These are phyloP conservation scores for Rhinophrynus dorsalis DNA, from an alignment of 2,797 vertebrate species.

Conservation along the genomic window DNA sequence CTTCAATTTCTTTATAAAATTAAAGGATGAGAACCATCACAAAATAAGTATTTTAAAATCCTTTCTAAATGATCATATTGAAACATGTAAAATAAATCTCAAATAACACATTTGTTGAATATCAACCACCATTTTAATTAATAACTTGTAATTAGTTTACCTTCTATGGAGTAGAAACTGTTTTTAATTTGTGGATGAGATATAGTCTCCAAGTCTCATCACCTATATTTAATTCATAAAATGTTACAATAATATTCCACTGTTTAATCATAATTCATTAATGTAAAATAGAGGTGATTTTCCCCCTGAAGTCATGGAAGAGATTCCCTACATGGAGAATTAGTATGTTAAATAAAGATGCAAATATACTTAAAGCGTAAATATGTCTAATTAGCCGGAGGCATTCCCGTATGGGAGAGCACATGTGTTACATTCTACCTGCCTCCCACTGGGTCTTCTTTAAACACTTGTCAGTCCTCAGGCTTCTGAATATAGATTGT, in stretches of 20 bases:
- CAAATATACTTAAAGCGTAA: constrained; percentile 39
- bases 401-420: constrained; percentile 47
- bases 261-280: constrained; percentile 11
- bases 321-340: constrained; percentile 1
- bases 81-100: too few species aligned
- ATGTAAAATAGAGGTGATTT: constrained; percentile 20
- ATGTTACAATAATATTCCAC: not conserved
- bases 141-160: too few species aligned
- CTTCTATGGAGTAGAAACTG: too few species aligned
- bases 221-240: constrained; percentile 25
- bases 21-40: too few species aligned
- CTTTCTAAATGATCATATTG: too few species aligned
- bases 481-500: constrained; percentile 45
- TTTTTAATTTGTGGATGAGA: too few species aligned
- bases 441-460: constrained; percentile 45
- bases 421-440: constrained; percentile 47
- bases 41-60: too few species aligned
- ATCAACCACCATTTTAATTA: too few species aligned
- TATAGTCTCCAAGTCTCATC: not conserved
- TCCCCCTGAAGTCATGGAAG: constrained; percentile 38
- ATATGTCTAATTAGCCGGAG: constrained; percentile 43
- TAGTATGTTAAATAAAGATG: constrained; percentile 40
- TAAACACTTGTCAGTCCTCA: constrained; percentile 49
- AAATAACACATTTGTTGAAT: too few species aligned
- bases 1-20: too few species aligned